Evolutionary conservation across 2,888 invertebrate genomes (phyloP).

Genomic region (Epiblema foenella): DNA sequence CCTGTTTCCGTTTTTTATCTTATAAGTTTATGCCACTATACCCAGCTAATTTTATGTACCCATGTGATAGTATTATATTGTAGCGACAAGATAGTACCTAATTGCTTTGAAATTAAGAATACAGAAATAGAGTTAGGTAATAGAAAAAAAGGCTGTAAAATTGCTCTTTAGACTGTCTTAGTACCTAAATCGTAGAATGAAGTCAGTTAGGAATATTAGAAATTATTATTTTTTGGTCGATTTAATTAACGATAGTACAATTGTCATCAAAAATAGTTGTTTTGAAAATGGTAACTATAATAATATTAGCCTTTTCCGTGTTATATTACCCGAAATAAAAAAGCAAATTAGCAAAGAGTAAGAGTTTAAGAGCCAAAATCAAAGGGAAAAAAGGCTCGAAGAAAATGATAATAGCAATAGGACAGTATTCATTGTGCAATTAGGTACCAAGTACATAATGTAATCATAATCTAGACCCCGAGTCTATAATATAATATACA

Average conservation of each 20-base stretch:
- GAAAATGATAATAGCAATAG: conserved; percentile 15
- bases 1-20: too few relatives aligned
- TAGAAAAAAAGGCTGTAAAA: conserved; percentile 1
- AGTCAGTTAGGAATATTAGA: background rate
- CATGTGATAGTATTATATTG: background rate
- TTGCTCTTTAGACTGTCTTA: conserved; percentile 12
- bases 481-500: conserved; percentile 3
- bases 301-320: too few relatives aligned
- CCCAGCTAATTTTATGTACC: background rate
- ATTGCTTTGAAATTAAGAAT: too few relatives aligned
- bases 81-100: background rate
- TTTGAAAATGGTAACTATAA: too few relatives aligned
- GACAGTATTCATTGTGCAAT: conserved; percentile 31
- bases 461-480: conserved; percentile 10
- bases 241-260: too few relatives aligned
- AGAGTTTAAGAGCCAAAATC: too few relatives aligned
- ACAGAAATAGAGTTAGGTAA: conserved; percentile 4
- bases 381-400: too few relatives aligned
- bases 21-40: conserved; percentile 6
- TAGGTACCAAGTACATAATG: conserved; percentile 20
- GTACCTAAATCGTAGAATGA: conserved; percentile 9
- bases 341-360: too few relatives aligned
- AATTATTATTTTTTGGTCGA: too few relatives aligned
- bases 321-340: too few relatives aligned
- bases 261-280: too few relatives aligned